Percentiles rank a stretch among this genome's conserved stretches.
phyloP scores from a whole-genome alignment of 64 coral and sea anemone species.

The Montipora efflorescens region DNA sequence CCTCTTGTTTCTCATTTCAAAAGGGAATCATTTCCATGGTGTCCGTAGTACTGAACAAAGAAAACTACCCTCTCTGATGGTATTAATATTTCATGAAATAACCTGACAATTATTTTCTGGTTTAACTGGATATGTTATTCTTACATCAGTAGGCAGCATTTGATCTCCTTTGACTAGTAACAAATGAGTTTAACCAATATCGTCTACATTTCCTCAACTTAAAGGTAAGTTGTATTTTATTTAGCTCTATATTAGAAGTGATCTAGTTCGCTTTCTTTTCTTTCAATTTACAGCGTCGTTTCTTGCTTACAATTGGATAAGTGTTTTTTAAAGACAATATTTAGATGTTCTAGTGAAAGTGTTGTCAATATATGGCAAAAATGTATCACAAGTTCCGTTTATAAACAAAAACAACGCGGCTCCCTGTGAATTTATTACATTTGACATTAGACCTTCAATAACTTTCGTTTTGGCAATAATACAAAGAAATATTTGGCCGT shows the following conservation, averaged over 20 bases:
- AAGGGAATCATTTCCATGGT: background rate
- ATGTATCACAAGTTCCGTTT: background rate
- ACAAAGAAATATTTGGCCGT: background rate
- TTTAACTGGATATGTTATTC: conserved; percentile 35
- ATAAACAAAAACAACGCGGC: background rate
- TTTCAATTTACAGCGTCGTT: background rate
- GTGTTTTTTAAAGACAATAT: conserved; percentile 19
- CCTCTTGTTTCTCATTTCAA: background rate
- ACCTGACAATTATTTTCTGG: conserved; percentile 19
- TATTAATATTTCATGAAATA: conserved; percentile 49
- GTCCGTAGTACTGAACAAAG: background rate
- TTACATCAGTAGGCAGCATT: conserved; percentile 33
- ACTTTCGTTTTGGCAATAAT: background rate
- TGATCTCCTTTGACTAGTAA: conserved; percentile 29
- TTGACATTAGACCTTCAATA: background rate
- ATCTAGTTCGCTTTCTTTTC: background rate
- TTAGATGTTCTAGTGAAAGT: background rate
- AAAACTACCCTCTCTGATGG: background rate
- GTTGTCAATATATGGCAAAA: background rate
- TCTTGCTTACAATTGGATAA: background rate
- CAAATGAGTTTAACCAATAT: conserved; percentile 32
- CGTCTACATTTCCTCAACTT: conserved; percentile 21
- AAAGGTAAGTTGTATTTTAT: background rate
- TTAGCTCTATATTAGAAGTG: background rate
- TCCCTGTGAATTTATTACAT: background rate